A percentile compares a stretch with the other conserved stretches of the same genome.
Evolutionary conservation across 2,797 vertebrate species (phyloP).

Genomic region (Malacoctenus gilli): DNA sequence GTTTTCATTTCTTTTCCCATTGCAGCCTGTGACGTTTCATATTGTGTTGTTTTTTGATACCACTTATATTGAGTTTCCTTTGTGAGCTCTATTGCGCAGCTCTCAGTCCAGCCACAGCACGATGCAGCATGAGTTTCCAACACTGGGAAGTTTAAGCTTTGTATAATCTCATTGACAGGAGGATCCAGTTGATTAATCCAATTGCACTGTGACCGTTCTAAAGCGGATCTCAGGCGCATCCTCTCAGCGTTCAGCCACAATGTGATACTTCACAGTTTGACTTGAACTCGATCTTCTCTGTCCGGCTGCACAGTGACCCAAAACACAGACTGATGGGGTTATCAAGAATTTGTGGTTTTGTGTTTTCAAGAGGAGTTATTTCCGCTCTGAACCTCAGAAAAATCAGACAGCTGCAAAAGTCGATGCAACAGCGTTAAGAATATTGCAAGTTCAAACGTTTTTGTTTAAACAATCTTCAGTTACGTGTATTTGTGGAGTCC

Average conservation of each 20-base stretch:
- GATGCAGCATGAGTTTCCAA: conserved; percentile 27
- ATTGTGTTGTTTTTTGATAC: neutral
- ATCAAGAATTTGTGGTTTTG: neutral
- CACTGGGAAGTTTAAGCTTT: conserved; percentile 48
- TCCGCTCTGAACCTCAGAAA: neutral
- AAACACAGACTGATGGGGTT: no score
- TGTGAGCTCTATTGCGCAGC: conserved; percentile 20
- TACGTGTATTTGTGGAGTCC: no score
- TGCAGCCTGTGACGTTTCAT: conserved; percentile 1
- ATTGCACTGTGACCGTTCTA: conserved; percentile 57
- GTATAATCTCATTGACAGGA: conserved; percentile 72
- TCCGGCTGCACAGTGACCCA: no score
- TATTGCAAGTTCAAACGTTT: no score
- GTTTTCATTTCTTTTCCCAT: neutral
- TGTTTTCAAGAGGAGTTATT: neutral
- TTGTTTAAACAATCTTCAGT: no score
- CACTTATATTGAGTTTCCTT: conserved; percentile 7
- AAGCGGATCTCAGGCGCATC: conserved; percentile 19
- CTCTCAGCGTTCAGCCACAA: conserved; percentile 1
- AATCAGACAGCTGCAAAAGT: no score
- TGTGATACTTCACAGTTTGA: neutral
- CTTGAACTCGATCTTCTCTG: neutral
- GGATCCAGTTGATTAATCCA: conserved; percentile 78
- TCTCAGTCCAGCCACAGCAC: conserved; percentile 2
- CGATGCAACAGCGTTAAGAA: no score